Base-by-base conservation (phyloP, 1,140 invertebrate species). In the Acromyrmex charruanus region DNA sequence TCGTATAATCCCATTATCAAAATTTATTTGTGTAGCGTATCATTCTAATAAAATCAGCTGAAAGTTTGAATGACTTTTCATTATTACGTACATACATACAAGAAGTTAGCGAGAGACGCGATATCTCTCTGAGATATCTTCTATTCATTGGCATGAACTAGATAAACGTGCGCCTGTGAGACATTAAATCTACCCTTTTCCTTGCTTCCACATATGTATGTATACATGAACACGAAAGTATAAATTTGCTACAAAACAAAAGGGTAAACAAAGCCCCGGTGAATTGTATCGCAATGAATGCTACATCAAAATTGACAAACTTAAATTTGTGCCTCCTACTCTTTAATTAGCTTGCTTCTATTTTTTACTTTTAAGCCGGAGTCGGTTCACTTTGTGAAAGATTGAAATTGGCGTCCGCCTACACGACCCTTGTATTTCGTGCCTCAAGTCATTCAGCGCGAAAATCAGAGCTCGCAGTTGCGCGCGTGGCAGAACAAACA, bases 61-160 rank as follows among this genome's bases (percentile, higher is more conserved):
- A 18, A 14, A 35, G 21, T 61, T 77, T 44, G 18, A 61, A 77
- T 59, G 35, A 16, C 7, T 77, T 9, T 77, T 77, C 21, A 61
- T 69, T 51, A 28, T 51, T 59, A 75, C 18, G 16, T 61, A 77
- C 21, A 44, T 44, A 44, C 2, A 7, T 44, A 44, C 39, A 44
- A 21, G 53, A 58, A 21, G 7, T n/a, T 77, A 25, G 35, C 9
- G 7, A 75, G 14, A 7, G 5, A 7, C 31, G 74, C 21, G 21
- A 77, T 77, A 61, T 77, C 53, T 71, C 68, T 61, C 74, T 61
- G 55, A 77, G 21, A 44, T 61, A 77, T 77, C 55, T 61, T 14
- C 55, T 44, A 61, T 61, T 77, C 55, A 77, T 12, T 39, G 21
- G 21, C 35, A 16, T 77, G 39, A 51, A 77, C 35, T 77, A 61